These are phyloP conservation scores for Euschistus heros DNA, from an alignment of 1,140 invertebrate species.

Conservation along the genomic window DNA sequence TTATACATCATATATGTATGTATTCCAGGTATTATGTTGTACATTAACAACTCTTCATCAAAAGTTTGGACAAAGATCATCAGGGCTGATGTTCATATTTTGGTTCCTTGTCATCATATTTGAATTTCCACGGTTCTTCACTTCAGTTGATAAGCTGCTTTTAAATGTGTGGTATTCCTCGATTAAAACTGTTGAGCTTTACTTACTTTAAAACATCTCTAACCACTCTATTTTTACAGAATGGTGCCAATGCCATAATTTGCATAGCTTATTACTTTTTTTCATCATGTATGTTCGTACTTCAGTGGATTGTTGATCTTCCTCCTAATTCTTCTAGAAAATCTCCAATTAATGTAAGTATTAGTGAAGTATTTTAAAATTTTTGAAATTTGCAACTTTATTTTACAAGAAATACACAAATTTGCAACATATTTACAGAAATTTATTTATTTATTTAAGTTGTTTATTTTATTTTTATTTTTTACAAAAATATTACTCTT, in stretches of 20 bases:
- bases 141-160: conserved; percentile 40
- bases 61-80: conserved; percentile 71
- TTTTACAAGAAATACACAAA: no score
- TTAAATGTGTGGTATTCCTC: no score
- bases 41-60: conserved; percentile 64
- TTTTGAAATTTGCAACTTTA: no score
- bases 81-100: conserved; percentile 78
- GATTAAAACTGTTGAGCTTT: no score
- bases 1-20: conserved; percentile 9
- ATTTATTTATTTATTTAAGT: no score
- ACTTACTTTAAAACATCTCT: no score
- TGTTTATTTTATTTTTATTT: no score
- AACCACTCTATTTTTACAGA: no score
- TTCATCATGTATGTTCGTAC: conserved; percentile 57
- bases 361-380: no score
- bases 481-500: no score
- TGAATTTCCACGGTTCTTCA: conserved; percentile 61
- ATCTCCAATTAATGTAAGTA: conserved; percentile 51
- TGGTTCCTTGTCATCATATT: conserved; percentile 66
- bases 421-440: no score
- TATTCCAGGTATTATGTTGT: conserved; percentile 54
- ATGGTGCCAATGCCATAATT: conserved; percentile 29
- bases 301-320: conserved; percentile 74
- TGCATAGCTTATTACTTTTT: conserved; percentile 75
- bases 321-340: conserved; percentile 57